Base-by-base conservation (phyloP, 2,113 vertebrate genomes). In the Alethe diademata region DNA sequence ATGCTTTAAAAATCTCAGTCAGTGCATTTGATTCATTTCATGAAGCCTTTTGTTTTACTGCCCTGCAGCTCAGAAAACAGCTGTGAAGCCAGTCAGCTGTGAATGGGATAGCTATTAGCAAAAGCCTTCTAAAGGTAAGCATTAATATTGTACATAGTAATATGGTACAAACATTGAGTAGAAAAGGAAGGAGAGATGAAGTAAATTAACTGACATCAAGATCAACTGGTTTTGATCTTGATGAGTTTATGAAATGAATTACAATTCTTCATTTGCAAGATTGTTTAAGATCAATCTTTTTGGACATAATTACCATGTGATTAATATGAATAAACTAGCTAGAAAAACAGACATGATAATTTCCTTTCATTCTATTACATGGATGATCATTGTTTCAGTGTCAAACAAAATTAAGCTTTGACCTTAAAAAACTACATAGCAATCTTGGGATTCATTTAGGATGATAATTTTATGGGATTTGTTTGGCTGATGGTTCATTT, bases 281-380 rank as follows among this genome's bases (percentile, higher is more conserved):
- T 92, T 95, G 93, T 97, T 96, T 94, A 89, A 95, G 66, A 97
- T 95, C 78, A 88, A 96, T 95, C 95, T 94, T 88, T 95, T 83
- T 92, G 88, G 86, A 94, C 78, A 74, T 84, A 94, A 97, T 96
- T 93, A 92, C 87, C 93, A 89, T 93, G 88, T 87, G 92, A 95
- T 97, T 97, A 92, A 95, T 95, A 97, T 88, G 92, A 96, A 95
- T 96, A 94, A 96, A 95, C 62, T 78, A 80, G 94, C 90, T 67
- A 88, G 94, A 97, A 93, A 84, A 93, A 88, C 82, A 86, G 85
- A 86, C 74, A 84, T 85, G 75, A 78, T 97, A 74, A 95, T 96
- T 92, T 94, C 86, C 38, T 91, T 90, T 94, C 85, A 96, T 95
- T 90, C 88, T 92, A 72, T 96, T 92, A 90, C 92, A 90, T 70